Evolutionary conservation across 2,797 vertebrate species (phyloP).

Genomic region (Rhabdomys pumilio): DNA sequence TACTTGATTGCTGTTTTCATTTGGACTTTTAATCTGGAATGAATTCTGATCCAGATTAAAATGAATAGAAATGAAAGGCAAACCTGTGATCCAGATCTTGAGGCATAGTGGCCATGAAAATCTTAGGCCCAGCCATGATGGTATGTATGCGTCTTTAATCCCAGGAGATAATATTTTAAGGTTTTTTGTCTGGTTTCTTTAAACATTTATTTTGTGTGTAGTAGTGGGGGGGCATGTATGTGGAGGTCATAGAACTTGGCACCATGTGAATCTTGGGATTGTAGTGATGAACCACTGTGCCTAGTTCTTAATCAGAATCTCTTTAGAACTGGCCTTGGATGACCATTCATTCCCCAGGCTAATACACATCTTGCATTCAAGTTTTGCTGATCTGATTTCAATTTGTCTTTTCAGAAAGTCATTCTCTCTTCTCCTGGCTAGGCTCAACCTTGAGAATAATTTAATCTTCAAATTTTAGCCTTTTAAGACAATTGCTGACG

Average conservation of each 20-base stretch:
- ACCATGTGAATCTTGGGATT: background rate
- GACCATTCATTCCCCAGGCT: background rate
- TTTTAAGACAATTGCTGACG: background rate
- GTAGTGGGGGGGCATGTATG: background rate
- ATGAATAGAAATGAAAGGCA: background rate
- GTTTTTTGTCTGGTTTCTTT: background rate
- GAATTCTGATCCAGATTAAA: background rate
- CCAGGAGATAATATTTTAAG: background rate
- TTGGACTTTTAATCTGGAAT: background rate
- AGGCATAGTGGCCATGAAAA: background rate
- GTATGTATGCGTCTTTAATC: background rate
- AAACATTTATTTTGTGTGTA: background rate
- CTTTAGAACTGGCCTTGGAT: constrained; percentile 39
- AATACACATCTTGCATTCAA: background rate
- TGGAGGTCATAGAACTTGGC: background rate
- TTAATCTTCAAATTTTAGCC: background rate
- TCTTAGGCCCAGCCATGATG: background rate
- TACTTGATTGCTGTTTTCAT: background rate
- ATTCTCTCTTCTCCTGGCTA: constrained; percentile 19
- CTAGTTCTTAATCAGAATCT: background rate
- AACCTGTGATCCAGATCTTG: background rate
- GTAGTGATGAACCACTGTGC: background rate
- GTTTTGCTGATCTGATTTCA: constrained; percentile 21
- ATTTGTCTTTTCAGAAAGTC: background rate
- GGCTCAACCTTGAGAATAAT: constrained; percentile 39